A percentile compares a stretch with the other conserved stretches of the same genome.
Evolutionary conservation across 2,888 invertebrate species (phyloP).

Genomic region (Troilus luridus): DNA sequence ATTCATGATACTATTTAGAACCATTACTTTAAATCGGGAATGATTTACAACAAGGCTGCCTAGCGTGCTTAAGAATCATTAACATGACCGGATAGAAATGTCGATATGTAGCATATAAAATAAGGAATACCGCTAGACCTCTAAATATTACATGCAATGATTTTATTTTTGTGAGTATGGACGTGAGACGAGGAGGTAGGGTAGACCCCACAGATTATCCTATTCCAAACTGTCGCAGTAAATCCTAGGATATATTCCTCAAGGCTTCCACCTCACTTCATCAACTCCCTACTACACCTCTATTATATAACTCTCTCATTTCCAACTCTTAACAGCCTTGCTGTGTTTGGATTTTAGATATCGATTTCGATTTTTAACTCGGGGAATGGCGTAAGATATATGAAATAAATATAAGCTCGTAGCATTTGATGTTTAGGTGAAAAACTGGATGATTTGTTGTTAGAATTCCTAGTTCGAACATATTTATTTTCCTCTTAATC

Average conservation of each 20-base stretch:
- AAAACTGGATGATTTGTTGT: neutral
- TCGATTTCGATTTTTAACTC: neutral
- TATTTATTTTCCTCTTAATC: neutral
- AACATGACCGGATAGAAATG: neutral
- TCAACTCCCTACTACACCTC: slow-evolving; percentile 30
- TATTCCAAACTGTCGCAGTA: slow-evolving; percentile 39
- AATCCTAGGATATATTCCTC: slow-evolving; percentile 20
- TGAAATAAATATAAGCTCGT: neutral
- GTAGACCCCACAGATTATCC: slow-evolving; percentile 19
- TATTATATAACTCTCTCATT: neutral
- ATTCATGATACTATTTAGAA: neutral
- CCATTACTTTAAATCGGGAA: neutral
- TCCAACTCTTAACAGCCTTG: neutral
- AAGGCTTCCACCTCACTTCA: neutral
- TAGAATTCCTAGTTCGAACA: neutral
- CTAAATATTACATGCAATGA: neutral
- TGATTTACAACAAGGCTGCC: neutral
- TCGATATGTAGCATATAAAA: slow-evolving; percentile 9
- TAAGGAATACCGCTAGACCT: neutral
- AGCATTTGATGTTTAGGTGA: neutral
- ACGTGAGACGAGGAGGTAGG: slow-evolving; percentile 20
- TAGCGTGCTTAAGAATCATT: neutral
- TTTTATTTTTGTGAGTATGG: neutral
- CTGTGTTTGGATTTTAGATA: neutral
- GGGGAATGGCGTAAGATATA: neutral